A percentile compares a stretch with the other conserved stretches of the same genome.
These are phyloP conservation scores for Nettapus auritus DNA, from an alignment of 2,113 vertebrate genomes.

Conservation along the genomic window DNA sequence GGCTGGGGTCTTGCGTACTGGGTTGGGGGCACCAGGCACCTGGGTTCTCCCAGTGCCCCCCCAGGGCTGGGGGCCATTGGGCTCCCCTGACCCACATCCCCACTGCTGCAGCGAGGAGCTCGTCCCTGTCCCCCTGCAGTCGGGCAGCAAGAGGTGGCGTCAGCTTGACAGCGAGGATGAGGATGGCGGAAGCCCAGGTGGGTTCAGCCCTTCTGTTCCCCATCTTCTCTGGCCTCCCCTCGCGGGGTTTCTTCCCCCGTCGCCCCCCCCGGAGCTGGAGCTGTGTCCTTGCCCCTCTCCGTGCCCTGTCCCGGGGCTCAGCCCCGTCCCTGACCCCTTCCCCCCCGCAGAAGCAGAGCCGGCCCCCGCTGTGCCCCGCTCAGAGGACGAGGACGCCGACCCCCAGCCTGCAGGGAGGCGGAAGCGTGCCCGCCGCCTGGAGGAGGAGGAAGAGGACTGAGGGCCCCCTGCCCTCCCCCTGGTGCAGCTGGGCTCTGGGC, in stretches of 20 bases:
- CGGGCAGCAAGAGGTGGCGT: constrained; percentile 75
- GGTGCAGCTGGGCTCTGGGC: not conserved
- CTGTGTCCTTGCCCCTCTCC: too few species aligned
- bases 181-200: constrained; percentile 28
- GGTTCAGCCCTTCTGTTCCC: not conserved
- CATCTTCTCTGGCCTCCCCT: not conserved
- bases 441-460: constrained; percentile 8
- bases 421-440: not conserved
- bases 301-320: not conserved
- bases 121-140: not conserved
- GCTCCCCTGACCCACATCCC: not conserved
- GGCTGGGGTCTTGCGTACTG: rapidly evolving
- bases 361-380: rapidly evolving
- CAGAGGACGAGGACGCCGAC: not conserved
- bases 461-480: too few species aligned
- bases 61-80: not conserved
- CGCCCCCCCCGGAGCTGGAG: not conserved
- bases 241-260: too few species aligned
- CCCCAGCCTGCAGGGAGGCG: not conserved
- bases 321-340: not conserved
- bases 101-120: not conserved
- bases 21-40: rapidly evolving
- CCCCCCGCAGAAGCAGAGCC: rapidly evolving
- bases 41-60: rapidly evolving
- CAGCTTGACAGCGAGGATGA: constrained; percentile 79